phyloP scores from a whole-genome alignment of 2,797 vertebrate genomes.

The Coranthus polyacanthus region DNA sequence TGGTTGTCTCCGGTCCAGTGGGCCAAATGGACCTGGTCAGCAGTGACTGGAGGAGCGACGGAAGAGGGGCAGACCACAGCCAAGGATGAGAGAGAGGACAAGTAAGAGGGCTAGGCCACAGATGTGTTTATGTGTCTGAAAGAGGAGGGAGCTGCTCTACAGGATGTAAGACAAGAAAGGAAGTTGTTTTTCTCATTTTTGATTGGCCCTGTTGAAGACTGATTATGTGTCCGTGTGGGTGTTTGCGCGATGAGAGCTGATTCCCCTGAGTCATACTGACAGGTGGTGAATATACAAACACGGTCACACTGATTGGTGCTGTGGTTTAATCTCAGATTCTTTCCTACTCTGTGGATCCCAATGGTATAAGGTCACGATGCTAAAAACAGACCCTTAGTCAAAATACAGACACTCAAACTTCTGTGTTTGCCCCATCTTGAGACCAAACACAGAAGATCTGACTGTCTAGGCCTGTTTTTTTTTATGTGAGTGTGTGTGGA shows the following conservation, averaged over 20 bases:
- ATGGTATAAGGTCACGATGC: conserved; percentile 16
- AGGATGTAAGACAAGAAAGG: background rate
- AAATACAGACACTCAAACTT: conserved; percentile 30
- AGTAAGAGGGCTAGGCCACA: conserved; percentile 68
- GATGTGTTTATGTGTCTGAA: conserved; percentile 23
- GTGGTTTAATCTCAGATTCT: conserved; percentile 55
- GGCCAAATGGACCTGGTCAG: conserved; percentile 98
- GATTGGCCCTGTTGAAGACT: background rate
- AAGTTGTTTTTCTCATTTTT: conserved; percentile 4
- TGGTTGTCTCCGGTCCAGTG: conserved; percentile 95
- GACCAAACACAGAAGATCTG: conserved; percentile 24
- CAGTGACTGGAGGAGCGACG: conserved; percentile 86
- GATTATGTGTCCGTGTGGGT: conserved; percentile 23
- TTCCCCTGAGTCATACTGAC: conserved; percentile 68
- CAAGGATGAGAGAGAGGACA: conserved; percentile 75
- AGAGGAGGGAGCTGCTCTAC: conserved; percentile 13
- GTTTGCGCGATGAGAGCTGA: conserved; percentile 39
- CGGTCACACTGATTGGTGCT: conserved; percentile 25
- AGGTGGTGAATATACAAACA: conserved; percentile 58
- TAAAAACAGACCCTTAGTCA: conserved; percentile 51
- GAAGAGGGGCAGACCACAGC: conserved; percentile 73
- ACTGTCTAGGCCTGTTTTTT: conserved; percentile 18
- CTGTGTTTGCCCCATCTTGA: conserved; percentile 27
- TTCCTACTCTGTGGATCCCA: conserved; percentile 31
- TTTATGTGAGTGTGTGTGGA: conserved; percentile 16